phyloP scores from a whole-genome alignment of 2,888 invertebrate species.

The Ommatoiulus sabulosus region DNA sequence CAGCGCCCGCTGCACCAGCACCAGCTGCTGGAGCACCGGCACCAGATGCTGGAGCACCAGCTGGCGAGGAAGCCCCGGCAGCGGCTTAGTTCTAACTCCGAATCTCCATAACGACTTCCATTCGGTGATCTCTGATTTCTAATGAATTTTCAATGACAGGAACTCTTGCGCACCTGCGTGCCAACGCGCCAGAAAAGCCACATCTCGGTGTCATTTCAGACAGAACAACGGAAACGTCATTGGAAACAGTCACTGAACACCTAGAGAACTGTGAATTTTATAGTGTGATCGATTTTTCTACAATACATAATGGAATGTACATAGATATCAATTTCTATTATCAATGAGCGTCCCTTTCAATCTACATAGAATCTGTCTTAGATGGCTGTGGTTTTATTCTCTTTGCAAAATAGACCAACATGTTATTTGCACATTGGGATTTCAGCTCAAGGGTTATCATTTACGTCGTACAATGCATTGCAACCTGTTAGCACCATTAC shows the following conservation, averaged over 20 bases:
- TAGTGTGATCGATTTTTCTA: conserved; percentile 47
- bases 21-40: conserved; percentile 30
- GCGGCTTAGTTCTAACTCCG: neutral
- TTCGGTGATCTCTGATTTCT: conserved; percentile 36
- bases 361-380: conserved; percentile 48
- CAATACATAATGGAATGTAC: conserved; percentile 44
- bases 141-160: conserved; percentile 4
- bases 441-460: conserved; percentile 41
- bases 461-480: conserved; percentile 16
- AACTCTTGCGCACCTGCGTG: neutral
- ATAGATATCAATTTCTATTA: conserved; percentile 47
- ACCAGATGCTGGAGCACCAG: conserved; percentile 37
- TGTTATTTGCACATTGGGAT: conserved; percentile 32
- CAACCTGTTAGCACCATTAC: conserved; percentile 47
- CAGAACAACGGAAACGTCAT: conserved; percentile 10
- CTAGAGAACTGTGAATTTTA: conserved; percentile 35
- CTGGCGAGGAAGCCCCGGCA: neutral
- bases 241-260: conserved; percentile 45
- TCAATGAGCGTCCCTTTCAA: conserved; percentile 28
- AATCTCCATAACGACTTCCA: conserved; percentile 18
- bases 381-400: conserved; percentile 45
- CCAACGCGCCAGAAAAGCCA: conserved; percentile 4
- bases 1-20: neutral
- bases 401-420: conserved; percentile 38
- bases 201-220: conserved; percentile 37